Evolutionary conservation across 2,113 vertebrate species (phyloP).

Genomic region (Phylloscopus whistleri): DNA sequence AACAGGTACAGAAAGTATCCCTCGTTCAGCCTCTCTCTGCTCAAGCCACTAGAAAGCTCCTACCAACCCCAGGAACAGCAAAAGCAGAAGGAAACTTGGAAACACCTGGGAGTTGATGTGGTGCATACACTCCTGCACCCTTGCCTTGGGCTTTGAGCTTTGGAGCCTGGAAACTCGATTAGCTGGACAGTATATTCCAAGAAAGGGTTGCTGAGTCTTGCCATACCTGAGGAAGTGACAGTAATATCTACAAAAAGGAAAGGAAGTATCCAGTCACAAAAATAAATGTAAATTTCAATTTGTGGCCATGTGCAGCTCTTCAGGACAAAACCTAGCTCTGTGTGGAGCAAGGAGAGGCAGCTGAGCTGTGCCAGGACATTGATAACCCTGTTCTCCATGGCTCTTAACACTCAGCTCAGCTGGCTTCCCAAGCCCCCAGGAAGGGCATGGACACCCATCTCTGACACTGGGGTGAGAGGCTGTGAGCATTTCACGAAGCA

Average conservation of each 20-base stretch:
- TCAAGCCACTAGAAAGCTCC: background rate
- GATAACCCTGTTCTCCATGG: background rate
- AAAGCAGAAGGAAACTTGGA: background rate
- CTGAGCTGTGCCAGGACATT: background rate
- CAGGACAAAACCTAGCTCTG: background rate
- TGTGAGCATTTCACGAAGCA: background rate
- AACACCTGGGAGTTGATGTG: background rate
- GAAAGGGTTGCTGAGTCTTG: background rate
- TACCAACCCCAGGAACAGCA: background rate
- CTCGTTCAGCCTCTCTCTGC: background rate
- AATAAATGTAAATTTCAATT: background rate
- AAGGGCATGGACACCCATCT: background rate
- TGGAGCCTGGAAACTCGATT: background rate
- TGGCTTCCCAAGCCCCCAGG: background rate
- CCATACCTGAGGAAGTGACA: background rate
- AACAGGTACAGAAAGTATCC: background rate
- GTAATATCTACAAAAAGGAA: background rate
- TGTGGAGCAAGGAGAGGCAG: background rate
- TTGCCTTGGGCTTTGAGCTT: background rate
- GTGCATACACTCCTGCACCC: background rate
- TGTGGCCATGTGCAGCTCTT: background rate
- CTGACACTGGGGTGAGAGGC: background rate
- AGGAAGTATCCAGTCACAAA: background rate
- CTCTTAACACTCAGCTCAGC: background rate
- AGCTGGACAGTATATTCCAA: background rate